These are phyloP conservation scores for Morpho deidamia DNA, from an alignment of 2,888 invertebrate genomes.

Conservation along the genomic window DNA sequence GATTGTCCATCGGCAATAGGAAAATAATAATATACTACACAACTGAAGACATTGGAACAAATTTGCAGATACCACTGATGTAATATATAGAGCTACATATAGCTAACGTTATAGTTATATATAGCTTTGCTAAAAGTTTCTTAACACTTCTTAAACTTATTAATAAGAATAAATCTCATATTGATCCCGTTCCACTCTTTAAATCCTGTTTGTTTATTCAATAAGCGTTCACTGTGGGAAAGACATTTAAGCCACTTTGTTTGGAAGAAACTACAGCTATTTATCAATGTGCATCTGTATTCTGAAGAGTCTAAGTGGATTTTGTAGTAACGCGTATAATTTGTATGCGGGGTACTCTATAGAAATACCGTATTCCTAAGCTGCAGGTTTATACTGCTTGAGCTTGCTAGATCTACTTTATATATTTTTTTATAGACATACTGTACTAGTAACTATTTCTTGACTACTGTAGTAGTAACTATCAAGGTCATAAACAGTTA, in stretches of 20 bases:
- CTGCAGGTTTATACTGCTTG: background rate
- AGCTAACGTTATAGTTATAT: too few relatives aligned
- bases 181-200: slow-evolving; percentile 36
- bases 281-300: slow-evolving; percentile 64
- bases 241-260: slow-evolving; percentile 68
- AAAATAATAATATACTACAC: too few relatives aligned
- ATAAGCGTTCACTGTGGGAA: slow-evolving; percentile 68
- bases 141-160: background rate
- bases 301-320: slow-evolving; percentile 43
- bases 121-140: too few relatives aligned
- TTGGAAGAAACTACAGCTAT: slow-evolving; percentile 62
- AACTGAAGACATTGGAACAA: too few relatives aligned
- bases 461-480: too few relatives aligned
- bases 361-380: background rate
- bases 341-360: slow-evolving; percentile 1
- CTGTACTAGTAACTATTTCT: too few relatives aligned
- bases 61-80: too few relatives aligned
- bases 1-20: too few relatives aligned
- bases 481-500: too few relatives aligned
- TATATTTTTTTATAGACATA: background rate
- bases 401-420: background rate
- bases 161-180: slow-evolving; percentile 9
- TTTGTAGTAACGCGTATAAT: slow-evolving; percentile 19
- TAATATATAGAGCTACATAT: too few relatives aligned
- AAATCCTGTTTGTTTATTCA: slow-evolving; percentile 66